phyloP scores from a whole-genome alignment of 2,113 vertebrate genomes.

The Machaerirhynchus nigripectus region DNA sequence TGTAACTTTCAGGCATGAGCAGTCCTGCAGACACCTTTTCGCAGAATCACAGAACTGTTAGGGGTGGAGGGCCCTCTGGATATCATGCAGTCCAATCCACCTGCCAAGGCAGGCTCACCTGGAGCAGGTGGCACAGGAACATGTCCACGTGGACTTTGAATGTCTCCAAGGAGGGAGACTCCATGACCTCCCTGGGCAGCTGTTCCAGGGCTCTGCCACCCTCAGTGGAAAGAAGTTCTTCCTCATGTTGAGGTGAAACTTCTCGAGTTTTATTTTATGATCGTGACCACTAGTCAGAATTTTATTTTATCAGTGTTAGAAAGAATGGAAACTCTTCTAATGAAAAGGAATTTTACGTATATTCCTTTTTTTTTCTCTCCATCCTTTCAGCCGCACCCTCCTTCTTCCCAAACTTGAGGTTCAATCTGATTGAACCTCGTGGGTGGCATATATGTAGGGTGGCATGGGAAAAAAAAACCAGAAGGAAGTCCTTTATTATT shows the following conservation, averaged over 20 bases:
- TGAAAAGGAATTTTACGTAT: neutral
- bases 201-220: neutral
- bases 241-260: neutral
- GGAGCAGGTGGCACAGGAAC: neutral
- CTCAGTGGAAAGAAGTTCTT: neutral
- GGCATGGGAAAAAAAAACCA: neutral
- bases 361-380: neutral
- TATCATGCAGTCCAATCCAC: no score
- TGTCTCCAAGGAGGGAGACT: neutral
- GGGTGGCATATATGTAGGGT: neutral
- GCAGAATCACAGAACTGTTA: neutral
- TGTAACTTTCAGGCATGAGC: neutral
- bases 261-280: neutral
- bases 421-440: neutral
- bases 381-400: neutral
- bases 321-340: neutral
- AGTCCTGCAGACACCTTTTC: neutral
- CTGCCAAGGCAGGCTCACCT: neutral
- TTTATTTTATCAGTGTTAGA: neutral
- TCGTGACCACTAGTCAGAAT: neutral
- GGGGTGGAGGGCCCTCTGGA: neutral
- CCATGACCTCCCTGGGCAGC: neutral
- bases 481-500: neutral
- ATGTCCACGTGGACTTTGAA: fast-evolving
- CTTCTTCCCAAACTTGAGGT: neutral